Evolutionary conservation across 2,797 vertebrate genomes (phyloP).

Genomic region (Ibycter americanus): DNA sequence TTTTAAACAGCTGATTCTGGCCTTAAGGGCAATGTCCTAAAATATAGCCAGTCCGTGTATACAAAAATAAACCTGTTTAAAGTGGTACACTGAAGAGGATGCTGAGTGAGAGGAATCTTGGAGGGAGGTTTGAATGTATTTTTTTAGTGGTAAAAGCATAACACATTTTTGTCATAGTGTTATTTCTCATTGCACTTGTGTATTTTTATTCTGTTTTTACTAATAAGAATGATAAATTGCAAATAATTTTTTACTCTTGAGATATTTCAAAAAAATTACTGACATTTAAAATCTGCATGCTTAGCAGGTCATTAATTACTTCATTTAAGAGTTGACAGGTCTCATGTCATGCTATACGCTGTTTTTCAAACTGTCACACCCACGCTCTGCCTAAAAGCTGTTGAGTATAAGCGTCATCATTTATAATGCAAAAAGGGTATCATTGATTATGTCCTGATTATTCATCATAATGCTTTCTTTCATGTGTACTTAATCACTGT

Average conservation of each 20-base stretch:
- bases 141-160: neutral
- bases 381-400: constrained; percentile 67
- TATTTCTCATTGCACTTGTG: neutral
- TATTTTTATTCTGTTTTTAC: neutral
- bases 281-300: constrained; percentile 38
- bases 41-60: neutral
- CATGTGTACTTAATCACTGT: constrained; percentile 67
- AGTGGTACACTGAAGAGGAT: neutral
- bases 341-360: neutral
- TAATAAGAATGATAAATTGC: neutral
- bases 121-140: neutral
- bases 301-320: constrained; percentile 41
- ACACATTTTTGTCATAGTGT: neutral
- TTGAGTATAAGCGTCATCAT: constrained; percentile 55
- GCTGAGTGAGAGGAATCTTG: neutral
- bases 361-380: constrained; percentile 60
- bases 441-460: constrained; percentile 74
- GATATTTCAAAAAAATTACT: neutral
- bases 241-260: constrained; percentile 28
- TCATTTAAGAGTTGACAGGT: constrained; percentile 46
- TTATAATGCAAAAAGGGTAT: constrained; percentile 69
- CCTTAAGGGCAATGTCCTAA: neutral
- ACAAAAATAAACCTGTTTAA: neutral
- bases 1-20: neutral
- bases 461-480: constrained; percentile 68